phyloP scores from a whole-genome alignment of 1,140 invertebrate genomes.

The Periplaneta americana region DNA sequence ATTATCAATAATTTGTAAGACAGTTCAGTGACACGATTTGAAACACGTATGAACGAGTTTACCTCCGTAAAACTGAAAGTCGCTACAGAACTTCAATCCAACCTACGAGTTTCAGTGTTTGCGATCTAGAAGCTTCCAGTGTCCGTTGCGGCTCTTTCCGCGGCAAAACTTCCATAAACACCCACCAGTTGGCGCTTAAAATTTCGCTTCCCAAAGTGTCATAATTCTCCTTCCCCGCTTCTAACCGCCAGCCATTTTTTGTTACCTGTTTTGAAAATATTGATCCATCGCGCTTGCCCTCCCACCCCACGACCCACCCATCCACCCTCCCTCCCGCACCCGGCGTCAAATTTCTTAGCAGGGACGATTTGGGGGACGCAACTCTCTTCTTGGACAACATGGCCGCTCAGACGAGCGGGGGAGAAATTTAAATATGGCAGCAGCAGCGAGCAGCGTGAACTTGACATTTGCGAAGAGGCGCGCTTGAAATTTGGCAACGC shows the following conservation, averaged over 20 bases:
- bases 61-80: no score
- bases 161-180: neutral
- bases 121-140: no score
- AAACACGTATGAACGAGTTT: no score
- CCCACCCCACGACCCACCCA: no score
- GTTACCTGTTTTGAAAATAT: constrained; percentile 10
- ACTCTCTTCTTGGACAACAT: neutral
- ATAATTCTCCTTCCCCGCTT: constrained; percentile 5
- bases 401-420: neutral
- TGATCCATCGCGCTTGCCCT: neutral
- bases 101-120: no score
- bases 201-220: neutral
- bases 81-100: no score
- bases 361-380: neutral
- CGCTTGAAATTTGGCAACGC: constrained; percentile 5
- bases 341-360: neutral
- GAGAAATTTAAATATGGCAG: neutral
- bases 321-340: neutral
- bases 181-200: neutral
- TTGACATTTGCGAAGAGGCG: neutral
- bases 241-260: constrained; percentile 1
- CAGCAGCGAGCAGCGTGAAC: neutral
- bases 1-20: no score
- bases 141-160: no score
- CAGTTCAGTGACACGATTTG: no score